phyloP scores from a whole-genome alignment of 2,888 invertebrate species.

The Himalopsyche japonica region DNA sequence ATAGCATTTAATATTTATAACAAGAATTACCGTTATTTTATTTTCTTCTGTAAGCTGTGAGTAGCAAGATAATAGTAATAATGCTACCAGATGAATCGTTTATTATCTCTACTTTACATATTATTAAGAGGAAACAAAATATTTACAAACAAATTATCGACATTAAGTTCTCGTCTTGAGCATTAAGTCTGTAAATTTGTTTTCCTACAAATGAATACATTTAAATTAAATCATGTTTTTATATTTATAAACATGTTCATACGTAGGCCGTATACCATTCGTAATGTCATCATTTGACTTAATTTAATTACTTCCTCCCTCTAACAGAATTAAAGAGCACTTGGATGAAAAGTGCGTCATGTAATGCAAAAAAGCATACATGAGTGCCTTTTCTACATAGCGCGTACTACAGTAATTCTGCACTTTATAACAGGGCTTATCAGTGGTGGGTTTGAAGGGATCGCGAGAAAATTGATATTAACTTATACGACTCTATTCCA shows the following conservation, averaged over 20 bases:
- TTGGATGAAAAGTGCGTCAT: not conserved
- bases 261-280: not conserved
- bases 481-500: too few relatives aligned
- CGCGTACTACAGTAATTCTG: not conserved
- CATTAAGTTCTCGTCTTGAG: not conserved
- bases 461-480: too few relatives aligned
- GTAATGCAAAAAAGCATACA: not conserved
- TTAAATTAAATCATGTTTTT: not conserved
- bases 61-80: too few relatives aligned
- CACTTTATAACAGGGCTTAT: not conserved
- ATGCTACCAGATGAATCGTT: too few relatives aligned
- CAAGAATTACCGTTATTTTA: too few relatives aligned
- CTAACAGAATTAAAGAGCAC: not conserved
- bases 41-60: too few relatives aligned
- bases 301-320: not conserved
- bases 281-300: not conserved
- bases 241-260: not conserved
- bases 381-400: not conserved
- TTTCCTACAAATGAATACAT: not conserved
- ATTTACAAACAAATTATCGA: not conserved
- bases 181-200: not conserved
- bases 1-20: too few relatives aligned
- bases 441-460: too few relatives aligned
- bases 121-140: not conserved
- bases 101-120: not conserved